Conservation (phyloP, 2,888 invertebrate species). For the Drosophila borborema region DNA sequence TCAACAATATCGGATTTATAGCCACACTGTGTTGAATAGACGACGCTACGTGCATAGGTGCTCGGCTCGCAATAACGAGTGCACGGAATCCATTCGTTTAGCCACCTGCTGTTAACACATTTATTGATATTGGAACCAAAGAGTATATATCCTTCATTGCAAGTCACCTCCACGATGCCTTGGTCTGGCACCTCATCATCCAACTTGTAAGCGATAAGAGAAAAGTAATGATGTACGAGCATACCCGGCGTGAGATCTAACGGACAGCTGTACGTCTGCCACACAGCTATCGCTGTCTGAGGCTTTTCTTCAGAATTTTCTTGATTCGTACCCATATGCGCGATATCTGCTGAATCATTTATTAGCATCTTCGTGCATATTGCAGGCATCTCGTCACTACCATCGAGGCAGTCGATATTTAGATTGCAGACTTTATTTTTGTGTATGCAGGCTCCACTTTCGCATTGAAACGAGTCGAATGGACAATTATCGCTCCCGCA, state of each 20-base stretch:
- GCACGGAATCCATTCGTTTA: neutral
- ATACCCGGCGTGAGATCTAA: neutral
- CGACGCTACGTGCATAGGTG: neutral
- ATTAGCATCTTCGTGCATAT: conserved; percentile 4
- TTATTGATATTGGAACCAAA: conserved; percentile 11
- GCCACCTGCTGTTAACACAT: conserved; percentile 25
- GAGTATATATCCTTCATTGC: conserved; percentile 13
- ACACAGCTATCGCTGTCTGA: neutral
- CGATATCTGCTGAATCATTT: too few species aligned
- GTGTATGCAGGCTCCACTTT: conserved; percentile 64
- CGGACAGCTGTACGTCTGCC: neutral
- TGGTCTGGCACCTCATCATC: conserved; percentile 16
- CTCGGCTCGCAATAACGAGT: conserved; percentile 15
- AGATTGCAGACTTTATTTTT: conserved; percentile 18
- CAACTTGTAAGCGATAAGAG: neutral
- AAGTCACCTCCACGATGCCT: conserved; percentile 20
- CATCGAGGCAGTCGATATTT: conserved; percentile 43
- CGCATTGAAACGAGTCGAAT: conserved; percentile 72
- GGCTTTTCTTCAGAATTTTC: neutral
- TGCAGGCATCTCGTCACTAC: conserved; percentile 33
- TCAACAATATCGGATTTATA: neutral
- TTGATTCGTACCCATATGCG: rapidly evolving
- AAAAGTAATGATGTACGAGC: conserved; percentile 11
- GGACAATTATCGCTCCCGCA: conserved; percentile 57
- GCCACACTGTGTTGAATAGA: conserved; percentile 5